Base-by-base conservation (phyloP, 2,797 vertebrate genomes). In the Eidolon dupreanum region DNA sequence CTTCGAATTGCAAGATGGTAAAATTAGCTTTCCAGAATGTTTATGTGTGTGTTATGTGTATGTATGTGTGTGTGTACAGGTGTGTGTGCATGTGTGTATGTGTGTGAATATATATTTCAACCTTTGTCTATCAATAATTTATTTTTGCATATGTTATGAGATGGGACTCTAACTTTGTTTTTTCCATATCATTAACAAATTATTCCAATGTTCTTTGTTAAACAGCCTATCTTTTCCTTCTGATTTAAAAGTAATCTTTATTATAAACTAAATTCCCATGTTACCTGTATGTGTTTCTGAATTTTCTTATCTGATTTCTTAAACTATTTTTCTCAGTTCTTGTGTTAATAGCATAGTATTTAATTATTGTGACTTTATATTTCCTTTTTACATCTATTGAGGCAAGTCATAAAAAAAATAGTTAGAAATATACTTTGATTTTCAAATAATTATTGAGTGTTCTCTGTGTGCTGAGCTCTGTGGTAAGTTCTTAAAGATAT, bases 291-390 rank as follows among this genome's bases (percentile, higher is more conserved):
- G 6, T 78, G 55, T 82, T 81, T 88, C 46, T 68, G 24, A 16
- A 53, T 77, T 93, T 95, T 94, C 89, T 88, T 41, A 55, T 73
- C 20, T 94, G 28, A 36, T 85, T 91, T 53, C 46, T 89, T 81
- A 2, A 87, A 53, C 84, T 38, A 13, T 31, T 82, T 74, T 87
- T 85, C 46, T 89, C 49, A 68, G 11, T 49, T 8, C 13, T 65
- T 55, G 38, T 49, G 73, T 59, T 77, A 59, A 46, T 77, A 71
- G 43, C 33, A 53, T 5, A 38, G 8, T 53, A 70, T 46, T 84
- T 93, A 51, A 83, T 83, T 46, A 92, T 19, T 57, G 5, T 61
- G 26, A 43, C 68, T 90, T 74, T 79, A 12, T 66, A 90, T 85
- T 94, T 96, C 73, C 6, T 88, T 79, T 93, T 73, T 78, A 4